Percentiles rank a stretch among this genome's conserved stretches.
phyloP scores from a whole-genome alignment of 2,797 vertebrate genomes.

The Uromys caudimaculatus region DNA sequence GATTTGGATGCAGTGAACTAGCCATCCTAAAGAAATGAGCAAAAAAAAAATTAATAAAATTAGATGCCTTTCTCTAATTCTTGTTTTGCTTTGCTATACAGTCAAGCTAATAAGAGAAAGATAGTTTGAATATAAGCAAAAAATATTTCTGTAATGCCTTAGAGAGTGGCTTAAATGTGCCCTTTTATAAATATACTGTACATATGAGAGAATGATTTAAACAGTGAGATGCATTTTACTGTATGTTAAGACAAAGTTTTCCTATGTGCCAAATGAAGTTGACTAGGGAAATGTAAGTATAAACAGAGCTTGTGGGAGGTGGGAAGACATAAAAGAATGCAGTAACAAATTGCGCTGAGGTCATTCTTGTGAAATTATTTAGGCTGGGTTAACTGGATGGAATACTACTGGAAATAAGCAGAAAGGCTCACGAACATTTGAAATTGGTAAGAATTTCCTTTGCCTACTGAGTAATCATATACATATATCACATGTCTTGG shows the following conservation, averaged over 20 bases:
- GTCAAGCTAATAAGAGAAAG: conserved; percentile 63
- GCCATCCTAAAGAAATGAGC: conserved; percentile 41
- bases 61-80: conserved; percentile 50
- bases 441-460: conserved; percentile 58
- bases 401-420: conserved; percentile 67
- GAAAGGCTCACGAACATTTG: conserved; percentile 16
- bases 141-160: conserved; percentile 66
- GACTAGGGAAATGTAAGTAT: conserved; percentile 20
- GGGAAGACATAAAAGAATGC: conserved; percentile 59
- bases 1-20: background rate
- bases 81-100: conserved; percentile 49
- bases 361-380: conserved; percentile 65
- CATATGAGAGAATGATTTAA: conserved; percentile 67
- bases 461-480: background rate
- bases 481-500: conserved; percentile 57
- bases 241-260: conserved; percentile 54
- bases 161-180: conserved; percentile 43
- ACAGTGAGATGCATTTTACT: conserved; percentile 21
- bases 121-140: conserved; percentile 69
- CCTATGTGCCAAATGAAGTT: conserved; percentile 57
- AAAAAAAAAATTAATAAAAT: conserved; percentile 44
- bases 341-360: conserved; percentile 61
- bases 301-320: conserved; percentile 67
- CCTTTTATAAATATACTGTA: conserved; percentile 40
- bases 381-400: conserved; percentile 64